phyloP scores from a whole-genome alignment of 2,113 vertebrate genomes.

The Pangasianodon gigas region DNA sequence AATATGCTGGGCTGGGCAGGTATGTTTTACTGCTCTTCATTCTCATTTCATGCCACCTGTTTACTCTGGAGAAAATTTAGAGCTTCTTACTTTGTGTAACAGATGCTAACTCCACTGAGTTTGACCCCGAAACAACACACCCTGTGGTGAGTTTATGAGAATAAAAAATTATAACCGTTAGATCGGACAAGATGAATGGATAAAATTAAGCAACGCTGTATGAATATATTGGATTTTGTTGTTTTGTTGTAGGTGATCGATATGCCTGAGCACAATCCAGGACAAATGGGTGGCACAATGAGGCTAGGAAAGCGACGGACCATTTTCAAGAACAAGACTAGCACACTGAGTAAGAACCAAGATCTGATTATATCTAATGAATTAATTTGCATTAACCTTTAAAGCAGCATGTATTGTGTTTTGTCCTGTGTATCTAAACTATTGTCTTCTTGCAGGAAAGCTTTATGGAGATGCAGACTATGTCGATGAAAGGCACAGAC shows the following conservation, averaged over 20 bases:
- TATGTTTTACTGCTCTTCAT: slow-evolving; percentile 56
- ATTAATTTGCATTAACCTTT: background rate
- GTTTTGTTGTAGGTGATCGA: slow-evolving; percentile 82
- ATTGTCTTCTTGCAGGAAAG: slow-evolving; percentile 73
- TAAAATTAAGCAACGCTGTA: background rate
- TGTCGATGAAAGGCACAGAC: slow-evolving; percentile 91
- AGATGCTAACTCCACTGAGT: slow-evolving; percentile 97
- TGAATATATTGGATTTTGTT: slow-evolving; percentile 6
- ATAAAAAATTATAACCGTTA: background rate
- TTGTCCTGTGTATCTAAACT: background rate
- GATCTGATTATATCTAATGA: background rate
- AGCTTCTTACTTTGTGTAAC: slow-evolving; percentile 30
- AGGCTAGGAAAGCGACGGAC: slow-evolving; percentile 93
- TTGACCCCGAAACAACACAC: slow-evolving; percentile 85
- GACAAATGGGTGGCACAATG: slow-evolving; percentile 98
- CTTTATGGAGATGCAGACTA: slow-evolving; percentile 88
- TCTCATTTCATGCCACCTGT: background rate
- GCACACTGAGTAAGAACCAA: slow-evolving; percentile 81
- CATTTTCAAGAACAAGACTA: slow-evolving; percentile 85
- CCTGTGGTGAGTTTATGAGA: slow-evolving; percentile 84
- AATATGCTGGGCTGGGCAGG: slow-evolving; percentile 86
- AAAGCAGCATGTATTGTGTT: background rate
- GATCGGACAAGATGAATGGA: background rate
- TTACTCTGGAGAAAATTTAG: no score
- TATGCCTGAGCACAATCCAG: slow-evolving; percentile 97